Evolutionary conservation across 2,797 vertebrate species (phyloP).

Genomic region (Xyrichtys novacula): DNA sequence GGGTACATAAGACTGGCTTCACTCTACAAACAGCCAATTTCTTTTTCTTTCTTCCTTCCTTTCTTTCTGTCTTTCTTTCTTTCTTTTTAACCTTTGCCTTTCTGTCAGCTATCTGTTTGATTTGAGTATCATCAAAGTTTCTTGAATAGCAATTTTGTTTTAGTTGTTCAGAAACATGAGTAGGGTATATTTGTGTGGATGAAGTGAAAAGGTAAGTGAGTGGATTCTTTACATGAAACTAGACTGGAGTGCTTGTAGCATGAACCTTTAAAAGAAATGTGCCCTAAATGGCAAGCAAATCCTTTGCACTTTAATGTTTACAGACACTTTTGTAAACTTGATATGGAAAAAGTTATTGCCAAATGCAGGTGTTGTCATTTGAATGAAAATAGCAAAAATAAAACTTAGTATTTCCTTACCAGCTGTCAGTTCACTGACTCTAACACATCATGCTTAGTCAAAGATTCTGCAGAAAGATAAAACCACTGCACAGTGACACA

Average conservation of each 20-base stretch:
- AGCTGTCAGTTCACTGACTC: slow-evolving; percentile 49
- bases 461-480: not conserved
- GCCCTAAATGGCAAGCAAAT: slow-evolving; percentile 76
- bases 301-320: slow-evolving; percentile 87
- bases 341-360: slow-evolving; percentile 74
- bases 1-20: slow-evolving; percentile 82
- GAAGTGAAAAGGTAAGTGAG: slow-evolving; percentile 58
- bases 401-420: slow-evolving; percentile 78
- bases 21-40: slow-evolving; percentile 67
- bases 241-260: slow-evolving; percentile 80
- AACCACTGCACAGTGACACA: not conserved
- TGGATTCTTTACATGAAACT: slow-evolving; percentile 61
- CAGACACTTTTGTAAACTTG: slow-evolving; percentile 83
- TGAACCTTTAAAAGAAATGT: slow-evolving; percentile 83
- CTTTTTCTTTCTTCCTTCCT: slow-evolving; percentile 56
- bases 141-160: slow-evolving; percentile 63
- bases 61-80: slow-evolving; percentile 58
- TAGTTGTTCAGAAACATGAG: slow-evolving; percentile 28
- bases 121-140: slow-evolving; percentile 72
- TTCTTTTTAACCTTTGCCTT: slow-evolving; percentile 83
- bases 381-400: slow-evolving; percentile 79
- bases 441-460: not conserved
- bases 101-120: slow-evolving; percentile 76
- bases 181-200: slow-evolving; percentile 63
- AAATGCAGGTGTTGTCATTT: slow-evolving; percentile 80